Conservation (phyloP, 2,797 vertebrate species). For the Myotis myotis region DNA sequence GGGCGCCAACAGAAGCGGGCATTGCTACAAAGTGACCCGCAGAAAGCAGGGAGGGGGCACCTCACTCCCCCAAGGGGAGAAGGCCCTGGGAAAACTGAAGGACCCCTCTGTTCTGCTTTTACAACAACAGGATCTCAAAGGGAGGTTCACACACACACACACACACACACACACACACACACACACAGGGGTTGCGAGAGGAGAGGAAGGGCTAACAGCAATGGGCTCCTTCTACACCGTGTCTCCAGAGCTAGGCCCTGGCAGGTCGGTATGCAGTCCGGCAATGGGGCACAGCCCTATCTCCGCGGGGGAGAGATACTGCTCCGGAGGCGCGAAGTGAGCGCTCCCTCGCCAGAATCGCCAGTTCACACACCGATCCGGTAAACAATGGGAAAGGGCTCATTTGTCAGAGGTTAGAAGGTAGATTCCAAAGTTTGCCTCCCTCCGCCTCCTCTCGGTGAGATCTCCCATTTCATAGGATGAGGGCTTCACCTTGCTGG, state of each 20-base stretch:
- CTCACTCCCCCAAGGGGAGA: not conserved
- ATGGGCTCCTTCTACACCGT: not conserved
- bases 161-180: not conserved
- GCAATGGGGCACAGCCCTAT: not conserved
- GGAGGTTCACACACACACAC: not conserved
- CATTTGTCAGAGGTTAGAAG: slow-evolving; percentile 60
- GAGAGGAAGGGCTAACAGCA: not conserved
- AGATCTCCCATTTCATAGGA: slow-evolving; percentile 69
- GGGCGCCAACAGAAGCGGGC: not conserved
- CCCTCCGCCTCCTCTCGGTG: slow-evolving; percentile 42
- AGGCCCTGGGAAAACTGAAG: not conserved
- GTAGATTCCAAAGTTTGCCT: slow-evolving; percentile 57
- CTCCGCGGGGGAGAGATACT: not conserved
- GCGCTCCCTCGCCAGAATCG: not conserved
- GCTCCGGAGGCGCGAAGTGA: not conserved
- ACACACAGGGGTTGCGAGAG: not conserved
- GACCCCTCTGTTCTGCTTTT: not conserved
- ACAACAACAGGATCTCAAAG: slow-evolving; percentile 15
- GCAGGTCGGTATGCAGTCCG: not conserved
- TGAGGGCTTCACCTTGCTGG: slow-evolving; percentile 51
- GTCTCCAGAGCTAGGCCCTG: not conserved
- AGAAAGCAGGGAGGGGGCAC: not conserved
- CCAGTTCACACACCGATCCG: not conserved
- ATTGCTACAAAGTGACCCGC: not conserved
- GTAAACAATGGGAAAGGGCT: slow-evolving; percentile 53